phyloP scores from a whole-genome alignment of 2,113 vertebrate species.

The Nerophis lumbriciformis region DNA sequence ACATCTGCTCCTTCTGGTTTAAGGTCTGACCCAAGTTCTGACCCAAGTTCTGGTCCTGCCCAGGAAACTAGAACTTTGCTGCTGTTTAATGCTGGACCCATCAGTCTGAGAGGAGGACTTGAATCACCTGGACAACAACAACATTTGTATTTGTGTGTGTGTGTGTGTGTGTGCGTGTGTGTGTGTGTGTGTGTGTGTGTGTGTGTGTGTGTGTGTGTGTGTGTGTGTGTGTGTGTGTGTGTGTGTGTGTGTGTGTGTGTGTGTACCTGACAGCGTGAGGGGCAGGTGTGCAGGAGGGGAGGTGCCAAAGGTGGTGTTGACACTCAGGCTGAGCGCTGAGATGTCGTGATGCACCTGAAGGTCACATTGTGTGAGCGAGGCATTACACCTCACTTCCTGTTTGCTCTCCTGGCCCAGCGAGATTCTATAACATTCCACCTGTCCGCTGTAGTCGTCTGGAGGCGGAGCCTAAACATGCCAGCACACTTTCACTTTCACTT shows the following conservation, averaged over 20 bases:
- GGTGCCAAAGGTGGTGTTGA: constrained; percentile 55
- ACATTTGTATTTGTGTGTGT: not conserved
- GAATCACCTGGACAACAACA: constrained; percentile 35
- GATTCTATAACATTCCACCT: constrained; percentile 48
- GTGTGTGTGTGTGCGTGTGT: not conserved
- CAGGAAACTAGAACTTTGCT: constrained; percentile 46
- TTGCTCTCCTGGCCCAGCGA: constrained; percentile 20
- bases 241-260: too few relatives aligned
- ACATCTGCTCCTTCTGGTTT: not conserved
- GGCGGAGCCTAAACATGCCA: constrained; percentile 38
- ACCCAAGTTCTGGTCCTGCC: constrained; percentile 10
- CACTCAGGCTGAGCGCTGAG: constrained; percentile 44
- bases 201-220: not conserved
- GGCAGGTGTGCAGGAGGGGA: constrained; percentile 57
- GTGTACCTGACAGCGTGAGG: constrained; percentile 59
- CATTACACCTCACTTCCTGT: constrained; percentile 22
- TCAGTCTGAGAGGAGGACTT: constrained; percentile 23
- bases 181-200: not conserved
- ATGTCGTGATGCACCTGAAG: constrained; percentile 39
- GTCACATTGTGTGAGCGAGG: constrained; percentile 21
- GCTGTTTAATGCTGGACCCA: constrained; percentile 24
- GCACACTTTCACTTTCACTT: not conserved
- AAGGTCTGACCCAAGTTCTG: not conserved
- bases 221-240: not conserved
- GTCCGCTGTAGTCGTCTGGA: constrained; percentile 46